Evolutionary conservation across 1,140 invertebrate genomes (phyloP).

Genomic region (Hestina assimilis): DNA sequence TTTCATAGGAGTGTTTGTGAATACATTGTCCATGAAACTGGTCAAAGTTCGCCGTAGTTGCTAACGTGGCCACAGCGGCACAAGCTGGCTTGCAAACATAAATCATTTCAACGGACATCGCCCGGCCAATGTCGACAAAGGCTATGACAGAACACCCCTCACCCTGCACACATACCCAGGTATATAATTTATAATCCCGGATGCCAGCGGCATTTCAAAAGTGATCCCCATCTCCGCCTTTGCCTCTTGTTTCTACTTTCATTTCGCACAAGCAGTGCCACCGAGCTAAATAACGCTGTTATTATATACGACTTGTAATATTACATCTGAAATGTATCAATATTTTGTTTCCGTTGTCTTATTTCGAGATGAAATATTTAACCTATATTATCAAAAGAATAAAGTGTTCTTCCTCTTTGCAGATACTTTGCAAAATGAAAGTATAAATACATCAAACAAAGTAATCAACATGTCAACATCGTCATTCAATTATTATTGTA

Average conservation of each 20-base stretch:
- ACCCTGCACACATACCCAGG: slow-evolving; percentile 27
- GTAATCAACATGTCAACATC: too few relatives aligned
- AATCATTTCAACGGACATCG: slow-evolving; percentile 43
- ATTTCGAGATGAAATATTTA: too few relatives aligned
- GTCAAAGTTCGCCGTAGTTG: slow-evolving; percentile 25
- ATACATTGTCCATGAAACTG: slow-evolving; percentile 28
- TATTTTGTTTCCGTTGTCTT: neutral
- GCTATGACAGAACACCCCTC: slow-evolving; percentile 36
- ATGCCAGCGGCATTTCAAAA: slow-evolving; percentile 36
- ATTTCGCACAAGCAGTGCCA: slow-evolving; percentile 12
- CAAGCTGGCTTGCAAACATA: slow-evolving; percentile 33
- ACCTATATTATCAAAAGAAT: too few relatives aligned
- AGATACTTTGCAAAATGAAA: too few relatives aligned
- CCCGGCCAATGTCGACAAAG: slow-evolving; percentile 36
- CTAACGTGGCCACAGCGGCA: slow-evolving; percentile 26
- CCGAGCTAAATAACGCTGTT: neutral
- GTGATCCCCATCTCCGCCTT: slow-evolving; percentile 36
- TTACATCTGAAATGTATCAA: neutral
- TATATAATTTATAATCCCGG: slow-evolving; percentile 40
- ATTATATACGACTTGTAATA: neutral
- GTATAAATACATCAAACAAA: too few relatives aligned
- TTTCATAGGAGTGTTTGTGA: slow-evolving; percentile 20
- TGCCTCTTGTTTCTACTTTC: slow-evolving; percentile 30
- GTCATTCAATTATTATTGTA: slow-evolving; percentile 20
- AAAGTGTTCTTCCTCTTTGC: too few relatives aligned